A percentile compares a stretch with the other conserved stretches of the same genome.
Evolutionary conservation across 1,140 invertebrate species (phyloP).

Genomic region (Pseudomyrmex sp.): DNA sequence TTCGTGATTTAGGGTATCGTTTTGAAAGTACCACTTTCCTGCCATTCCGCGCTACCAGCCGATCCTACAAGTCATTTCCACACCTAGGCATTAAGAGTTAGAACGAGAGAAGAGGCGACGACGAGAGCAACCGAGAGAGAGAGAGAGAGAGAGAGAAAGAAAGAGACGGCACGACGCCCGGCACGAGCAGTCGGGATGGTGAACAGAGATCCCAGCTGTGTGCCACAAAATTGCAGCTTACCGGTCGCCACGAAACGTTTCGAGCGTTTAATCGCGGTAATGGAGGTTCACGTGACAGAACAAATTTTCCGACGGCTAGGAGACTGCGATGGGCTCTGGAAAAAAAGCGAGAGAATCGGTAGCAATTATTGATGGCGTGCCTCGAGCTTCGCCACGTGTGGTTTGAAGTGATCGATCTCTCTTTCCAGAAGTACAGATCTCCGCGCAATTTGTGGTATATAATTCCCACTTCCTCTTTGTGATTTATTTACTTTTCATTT

Average conservation of each 20-base stretch:
- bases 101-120: constrained; percentile 26
- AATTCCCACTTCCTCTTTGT: not conserved
- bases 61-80: constrained; percentile 74
- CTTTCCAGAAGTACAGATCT: not conserved
- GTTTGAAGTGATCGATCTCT: constrained; percentile 6
- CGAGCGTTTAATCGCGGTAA: constrained; percentile 77
- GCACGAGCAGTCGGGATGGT: constrained; percentile 68
- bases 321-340: constrained; percentile 4
- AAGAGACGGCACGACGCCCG: constrained; percentile 23
- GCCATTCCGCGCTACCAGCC: constrained; percentile 68
- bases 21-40: constrained; percentile 72
- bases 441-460: not conserved
- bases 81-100: constrained; percentile 71
- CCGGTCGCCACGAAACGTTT: constrained; percentile 42
- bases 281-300: constrained; percentile 74
- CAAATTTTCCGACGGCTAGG: constrained; percentile 69
- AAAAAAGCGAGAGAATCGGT: constrained; percentile 25
- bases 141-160: constrained; percentile 8
- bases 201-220: constrained; percentile 71
- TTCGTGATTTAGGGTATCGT: constrained; percentile 73
- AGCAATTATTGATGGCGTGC: constrained; percentile 28
- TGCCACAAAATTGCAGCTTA: constrained; percentile 65
- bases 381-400: not conserved
- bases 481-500: not conserved
- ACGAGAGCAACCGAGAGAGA: not conserved